Evolutionary conservation across 2,888 invertebrate species (phyloP).

Genomic region (Helicoverpa assulta): DNA sequence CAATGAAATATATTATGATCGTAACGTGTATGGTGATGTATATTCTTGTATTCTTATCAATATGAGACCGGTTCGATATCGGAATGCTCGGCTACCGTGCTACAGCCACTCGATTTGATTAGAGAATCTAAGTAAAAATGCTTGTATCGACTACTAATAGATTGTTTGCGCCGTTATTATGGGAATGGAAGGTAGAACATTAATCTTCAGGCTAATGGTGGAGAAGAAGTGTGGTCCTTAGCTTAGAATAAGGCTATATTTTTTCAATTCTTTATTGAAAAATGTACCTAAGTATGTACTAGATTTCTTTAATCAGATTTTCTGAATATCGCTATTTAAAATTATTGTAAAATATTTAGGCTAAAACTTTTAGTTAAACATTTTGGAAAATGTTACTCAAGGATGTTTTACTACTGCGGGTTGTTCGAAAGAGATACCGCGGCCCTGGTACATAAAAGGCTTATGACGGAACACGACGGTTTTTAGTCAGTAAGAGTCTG

Average conservation of each 20-base stretch:
- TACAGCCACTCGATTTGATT: conserved; percentile 44
- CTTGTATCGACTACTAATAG: conserved; percentile 43
- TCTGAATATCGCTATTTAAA: too few relatives aligned
- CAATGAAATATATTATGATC: conserved; percentile 75
- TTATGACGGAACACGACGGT: too few relatives aligned
- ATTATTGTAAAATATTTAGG: too few relatives aligned
- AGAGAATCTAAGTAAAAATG: conserved; percentile 42
- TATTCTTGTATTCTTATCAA: conserved; percentile 61
- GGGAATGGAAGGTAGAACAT: conserved; percentile 26
- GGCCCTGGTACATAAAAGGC: too few relatives aligned
- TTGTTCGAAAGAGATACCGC: too few relatives aligned
- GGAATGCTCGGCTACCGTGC: conserved; percentile 56
- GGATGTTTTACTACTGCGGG: too few relatives aligned
- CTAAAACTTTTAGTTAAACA: too few relatives aligned
- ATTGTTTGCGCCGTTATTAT: conserved; percentile 36
- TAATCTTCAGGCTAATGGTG: conserved; percentile 43
- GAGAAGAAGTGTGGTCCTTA: conserved; percentile 11
- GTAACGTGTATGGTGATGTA: conserved; percentile 52
- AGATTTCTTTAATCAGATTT: too few relatives aligned
- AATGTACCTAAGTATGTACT: too few relatives aligned
- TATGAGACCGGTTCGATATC: conserved; percentile 59
- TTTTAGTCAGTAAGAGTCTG: too few relatives aligned
- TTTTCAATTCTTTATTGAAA: too few relatives aligned
- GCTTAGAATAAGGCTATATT: background rate
- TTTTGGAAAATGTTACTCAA: too few relatives aligned